Evolutionary conservation across 2,113 vertebrate species (phyloP), one percentile per base, ranked within the genome.

Genomic region (Mesoclemmys tuberculata): DNA sequence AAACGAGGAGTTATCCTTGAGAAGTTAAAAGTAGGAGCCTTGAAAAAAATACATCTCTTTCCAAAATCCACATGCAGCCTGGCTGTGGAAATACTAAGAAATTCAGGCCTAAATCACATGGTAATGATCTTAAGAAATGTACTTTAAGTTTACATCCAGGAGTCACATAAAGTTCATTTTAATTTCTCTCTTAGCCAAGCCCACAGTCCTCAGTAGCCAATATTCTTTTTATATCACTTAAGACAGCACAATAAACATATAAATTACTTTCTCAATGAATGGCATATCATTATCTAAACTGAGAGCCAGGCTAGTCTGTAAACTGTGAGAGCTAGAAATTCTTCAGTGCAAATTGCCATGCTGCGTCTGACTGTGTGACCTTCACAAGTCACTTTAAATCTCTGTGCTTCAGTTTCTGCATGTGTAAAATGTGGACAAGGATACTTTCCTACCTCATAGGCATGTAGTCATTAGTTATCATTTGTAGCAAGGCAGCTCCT

Each of bases 31-130:
- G 75, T 81, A 84, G 80, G 96, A 97, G 94, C 92, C 91, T 90
- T 86, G 75, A 91, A 91, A 95, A 80, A 91, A 93, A 93, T 93
- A 95, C 55, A 85, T 92, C 90, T 90, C 88, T 86, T 96, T 97
- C 96, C 94, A 97, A 97, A 94, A 97, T 85, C 90, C 90, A 97
- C 92, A 96, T 84, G 92, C 88, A 90, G 55, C 41, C 82, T 96
- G 92, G 80, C 92, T 93, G 90, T 79, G 0, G 0, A 84, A 87
- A 48, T 71, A 89, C 84, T 85, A 52, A 95, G 86, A 91, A 96
- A 92, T 85, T 93, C 41, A 82, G 61, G 48, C 87, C 90, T 80
- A 96, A 94, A 93, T 93, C 79, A 93, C 49, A 44, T 84, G 77
- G 68, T 68, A 87, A 79, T 0, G 0, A 29, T 81, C 77, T 83